Evolutionary conservation across 2,113 vertebrate genomes (phyloP).

Genomic region (Gobiocypris rarus): DNA sequence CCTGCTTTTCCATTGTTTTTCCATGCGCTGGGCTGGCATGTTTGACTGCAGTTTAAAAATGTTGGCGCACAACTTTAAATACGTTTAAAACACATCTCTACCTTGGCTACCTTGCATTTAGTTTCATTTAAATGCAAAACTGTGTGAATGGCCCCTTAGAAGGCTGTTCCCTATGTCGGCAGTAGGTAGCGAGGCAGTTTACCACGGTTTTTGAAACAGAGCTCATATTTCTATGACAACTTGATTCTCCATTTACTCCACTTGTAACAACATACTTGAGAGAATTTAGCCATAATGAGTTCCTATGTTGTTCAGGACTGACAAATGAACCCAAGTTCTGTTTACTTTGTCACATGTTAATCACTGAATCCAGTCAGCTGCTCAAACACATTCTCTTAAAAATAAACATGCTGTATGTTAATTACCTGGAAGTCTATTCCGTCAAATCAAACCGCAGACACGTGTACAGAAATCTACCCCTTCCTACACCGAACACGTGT

Average conservation of each 20-base stretch:
- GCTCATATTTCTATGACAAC: not conserved
- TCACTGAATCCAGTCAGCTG: not conserved
- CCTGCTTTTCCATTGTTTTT: too few species aligned
- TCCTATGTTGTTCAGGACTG: constrained; percentile 10
- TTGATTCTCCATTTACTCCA: not conserved
- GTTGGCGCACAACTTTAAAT: not conserved
- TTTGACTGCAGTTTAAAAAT: not conserved
- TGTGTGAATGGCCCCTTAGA: not conserved
- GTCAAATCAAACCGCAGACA: constrained; percentile 14
- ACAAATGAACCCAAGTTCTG: constrained; percentile 32
- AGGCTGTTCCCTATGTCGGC: not conserved
- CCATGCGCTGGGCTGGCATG: too few species aligned
- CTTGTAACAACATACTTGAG: constrained; percentile 4
- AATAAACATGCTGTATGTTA: constrained; percentile 17
- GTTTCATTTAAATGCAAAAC: too few species aligned
- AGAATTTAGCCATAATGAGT: constrained; percentile 6
- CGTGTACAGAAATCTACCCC: constrained; percentile 3
- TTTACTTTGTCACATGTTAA: constrained; percentile 21
- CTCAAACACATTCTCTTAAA: not conserved
- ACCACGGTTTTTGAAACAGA: not conserved
- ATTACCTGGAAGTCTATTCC: constrained; percentile 30
- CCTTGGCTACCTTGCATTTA: too few species aligned
- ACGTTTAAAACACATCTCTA: too few species aligned
- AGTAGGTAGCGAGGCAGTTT: not conserved
- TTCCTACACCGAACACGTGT: constrained; percentile 31